Evolutionary conservation across 1,140 invertebrate genomes (phyloP), one percentile per base, ranked within the genome.

Genomic region (Acarapis woodi): DNA sequence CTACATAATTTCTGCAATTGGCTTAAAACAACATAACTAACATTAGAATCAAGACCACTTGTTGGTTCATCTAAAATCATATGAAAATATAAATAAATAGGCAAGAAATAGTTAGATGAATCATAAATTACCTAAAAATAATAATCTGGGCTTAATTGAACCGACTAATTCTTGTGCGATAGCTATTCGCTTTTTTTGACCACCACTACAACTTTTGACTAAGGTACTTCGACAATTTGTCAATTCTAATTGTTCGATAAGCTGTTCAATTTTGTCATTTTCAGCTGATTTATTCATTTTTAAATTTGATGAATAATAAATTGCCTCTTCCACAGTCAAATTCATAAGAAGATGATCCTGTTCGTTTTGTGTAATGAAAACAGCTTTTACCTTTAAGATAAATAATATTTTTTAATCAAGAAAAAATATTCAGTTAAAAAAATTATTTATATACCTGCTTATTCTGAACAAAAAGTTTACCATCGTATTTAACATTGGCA

Each of bases 171-270:
- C 85, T 37, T 88, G 58, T n/a, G 85, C 82, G 45, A 93, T 83
- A 2, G 82, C 82, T 26, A 93, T 56, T 33, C 85, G 64, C 53
- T 90, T 93, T 37, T 74, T 63, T 58, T 93, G 82, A 0, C 87
- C 87, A 4, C 83, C 83, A 9, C 20, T 26, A 25, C 42, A 43
- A 20, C 15, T 22, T 8, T 33, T 21, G 15, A 43, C 29, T 6
- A 19, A 9, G 18, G 18, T 40, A 23, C 42, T 15, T 6, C 18
- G 16, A 40, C 41, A 34, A n/a, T 19, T 18, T 2, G n/a, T 10
- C 5, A 36, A n/a, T 19, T 32, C 38, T 12, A 39, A 31, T 28
- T 39, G 38, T 14, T 39, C 22, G 12, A 39, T 39, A 18, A 39
- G 15, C 79, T 87, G 10, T 93, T 61, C 47, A 69, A 70, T 28